Evolutionary conservation across 2,113 vertebrate species (phyloP), one percentile per base, ranked within the genome.

Genomic region (Mystacornis crossleyi): DNA sequence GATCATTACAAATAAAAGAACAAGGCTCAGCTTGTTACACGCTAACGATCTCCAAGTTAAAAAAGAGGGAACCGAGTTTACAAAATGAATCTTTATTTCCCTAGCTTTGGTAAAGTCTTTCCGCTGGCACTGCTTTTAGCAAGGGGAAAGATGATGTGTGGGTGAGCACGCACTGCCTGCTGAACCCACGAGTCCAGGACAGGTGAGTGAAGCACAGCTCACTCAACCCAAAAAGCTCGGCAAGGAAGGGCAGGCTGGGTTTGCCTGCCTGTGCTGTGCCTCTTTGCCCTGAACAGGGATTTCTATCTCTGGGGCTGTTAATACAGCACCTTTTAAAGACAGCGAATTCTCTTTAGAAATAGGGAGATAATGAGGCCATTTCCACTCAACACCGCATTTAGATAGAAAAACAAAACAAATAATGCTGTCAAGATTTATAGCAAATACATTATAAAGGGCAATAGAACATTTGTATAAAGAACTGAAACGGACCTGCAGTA

Each of bases 401-500:
- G 78, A 93, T 80, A 65, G 92, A 90, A 92, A 94, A 95, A 53
- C 92, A 94, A 97, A 97, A 93, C 93, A 96, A 95, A 93, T 89
- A 77, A 31, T 1, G 11, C 69, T 90, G 67, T 81, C 90, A 65
- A 84, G 86, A 93, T 88, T 97, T 97, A 94, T 75, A 90, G 94
- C 69, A 91, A 95, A 96, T 96, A 82, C 77, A 91, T 97, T 98
- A 95, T 38, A 95, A 89, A 89, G 94, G 95, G 85, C 97, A 97
- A 14, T 23, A 57, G 84, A 62, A 95, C 87, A 90, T 95, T 97
- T 96, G 78, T 88, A 84, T 92, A 91, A 90, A 95, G 93, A 97
- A 95, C 71, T 93, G 69, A 84, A 93, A 93, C 71, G 95, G 96
- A 95, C 77, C 29, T 43, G 60, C 84, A 86, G 80, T 81, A 90